Evolutionary conservation across 2,888 invertebrate species (phyloP), one percentile per base, ranked within the genome.

Genomic region (Eristalis pertinax): DNA sequence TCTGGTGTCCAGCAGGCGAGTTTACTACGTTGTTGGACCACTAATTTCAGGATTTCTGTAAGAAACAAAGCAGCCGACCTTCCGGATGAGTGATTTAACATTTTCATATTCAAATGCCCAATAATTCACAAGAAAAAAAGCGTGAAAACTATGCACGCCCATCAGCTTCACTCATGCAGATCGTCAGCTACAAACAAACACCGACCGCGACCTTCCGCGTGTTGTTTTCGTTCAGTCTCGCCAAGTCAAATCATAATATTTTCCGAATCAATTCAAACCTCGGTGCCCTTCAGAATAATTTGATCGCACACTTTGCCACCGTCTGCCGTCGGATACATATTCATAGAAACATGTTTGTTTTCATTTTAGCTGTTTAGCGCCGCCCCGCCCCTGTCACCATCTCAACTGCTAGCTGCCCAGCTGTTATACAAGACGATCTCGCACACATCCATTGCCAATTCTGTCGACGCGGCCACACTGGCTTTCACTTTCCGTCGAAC

Each of bases 191-290:
- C 50, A 43, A n/a, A n/a, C 43, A 15, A 15, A 15, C n/a, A 4
- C 43, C 43, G 43, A 43, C 41, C 0, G n/a, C 50, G 50, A 50
- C 50, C 50, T 50, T 50, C 50, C 50, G 15, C 43, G 7, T 10
- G 43, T 43, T 43, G 43, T 43, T n/a, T 15, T n/a, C 38, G 43
- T 43, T 43, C n/a, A n/a, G 43, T 43, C 43, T n/a, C 43, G 43
- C 43, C 43, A 43, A 43, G n/a, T 43, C 43, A n/a, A n/a, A 15
- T 43, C 43, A 15, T 43, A 50, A 50, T 19, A 50, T 50, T 50
- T 50, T 50, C 50, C 50, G 50, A 50, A 50, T 50, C 50, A 50
- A 50, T 50, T 50, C 50, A 50, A 50, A 50, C 50, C 50, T 50
- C 50, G 19, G 19, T 50, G 50, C 50, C 50, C 50, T 50, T 50